Evolutionary conservation across 2,888 invertebrate genomes (phyloP), one percentile per base, ranked within the genome.

Genomic region (Erebia ligea): DNA sequence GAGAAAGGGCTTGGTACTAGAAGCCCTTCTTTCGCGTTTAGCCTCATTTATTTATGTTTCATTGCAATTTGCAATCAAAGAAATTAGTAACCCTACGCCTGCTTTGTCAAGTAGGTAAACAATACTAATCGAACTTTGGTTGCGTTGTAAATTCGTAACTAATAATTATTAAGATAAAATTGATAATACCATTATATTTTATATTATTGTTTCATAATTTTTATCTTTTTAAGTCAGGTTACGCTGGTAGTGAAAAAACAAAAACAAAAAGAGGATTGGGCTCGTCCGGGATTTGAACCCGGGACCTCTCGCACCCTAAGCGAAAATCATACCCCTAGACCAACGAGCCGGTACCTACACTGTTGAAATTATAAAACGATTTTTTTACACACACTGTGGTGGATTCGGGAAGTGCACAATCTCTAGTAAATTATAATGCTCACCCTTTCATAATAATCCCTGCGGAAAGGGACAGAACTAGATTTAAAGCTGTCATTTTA

Each of bases 201-300:
- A n/a, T 25, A 3, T 25, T 25, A 3, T 25, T 25, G 25, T 34
- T 34, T 34, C 6, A 6, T 34, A 34, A 1, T 6, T 34, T 34
- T 5, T 34, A 34, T 34, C 34, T 34, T 34, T 34, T 34, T 34
- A 4, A 0, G 34, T 34, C 4, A 45, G n/a, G 45, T 13, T 45
- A 11, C 11, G 0, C 42, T 10, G 13, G 3, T 2, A 45, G 0
- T 2, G 2, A 64, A 19, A 45, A 13, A 13, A n/a, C n/a, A n/a
- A 52, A 62, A 19, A 67, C 59, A 48, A 64, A 61, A 56, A 13
- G 13, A 2, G 45, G 13, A 2, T 42, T 75, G 94, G 93, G 93
- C 93, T 93, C 93, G 93, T 93, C 93, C 93, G 93, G 94, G 93
- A 94, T 93, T 94, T 94, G 93, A 94, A 94, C 93, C 93, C 93